Conservation (phyloP, 2,797 vertebrate species). For the Acrocephalus scirpaceus region DNA sequence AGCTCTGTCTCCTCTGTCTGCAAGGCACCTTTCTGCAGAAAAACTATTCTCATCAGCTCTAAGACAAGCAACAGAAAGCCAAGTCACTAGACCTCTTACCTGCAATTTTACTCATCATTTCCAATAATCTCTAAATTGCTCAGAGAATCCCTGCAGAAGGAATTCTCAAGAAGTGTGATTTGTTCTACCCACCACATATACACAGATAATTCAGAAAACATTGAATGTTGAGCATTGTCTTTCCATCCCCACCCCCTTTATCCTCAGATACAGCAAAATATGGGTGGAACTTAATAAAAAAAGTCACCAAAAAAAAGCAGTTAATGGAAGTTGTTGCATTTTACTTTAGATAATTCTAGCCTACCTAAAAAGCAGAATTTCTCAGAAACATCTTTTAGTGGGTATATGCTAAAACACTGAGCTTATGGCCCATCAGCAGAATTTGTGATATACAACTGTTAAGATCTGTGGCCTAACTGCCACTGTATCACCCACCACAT, state of each 20-base stretch:
- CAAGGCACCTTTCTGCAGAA: background rate
- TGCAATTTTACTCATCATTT: background rate
- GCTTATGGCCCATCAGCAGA: background rate
- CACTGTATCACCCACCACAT: background rate
- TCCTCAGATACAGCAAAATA: background rate
- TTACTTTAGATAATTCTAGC: background rate
- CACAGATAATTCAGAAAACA: background rate
- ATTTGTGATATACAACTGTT: background rate
- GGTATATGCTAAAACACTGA: background rate
- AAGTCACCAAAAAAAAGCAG: background rate
- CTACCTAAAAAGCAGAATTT: background rate
- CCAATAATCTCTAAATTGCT: background rate
- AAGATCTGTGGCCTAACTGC: background rate
- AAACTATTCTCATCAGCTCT: background rate
- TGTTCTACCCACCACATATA: background rate
- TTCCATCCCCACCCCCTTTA: background rate
- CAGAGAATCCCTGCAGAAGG: background rate
- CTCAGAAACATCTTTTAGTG: background rate
- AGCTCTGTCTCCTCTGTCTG: background rate
- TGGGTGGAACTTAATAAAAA: background rate
- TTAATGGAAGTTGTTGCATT: background rate
- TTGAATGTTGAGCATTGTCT: rapidly evolving
- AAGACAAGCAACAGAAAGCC: background rate
- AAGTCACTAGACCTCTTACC: background rate
- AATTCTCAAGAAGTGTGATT: background rate